phyloP scores from a whole-genome alignment of 2,113 vertebrate species.

The Ardeotis arabs region DNA sequence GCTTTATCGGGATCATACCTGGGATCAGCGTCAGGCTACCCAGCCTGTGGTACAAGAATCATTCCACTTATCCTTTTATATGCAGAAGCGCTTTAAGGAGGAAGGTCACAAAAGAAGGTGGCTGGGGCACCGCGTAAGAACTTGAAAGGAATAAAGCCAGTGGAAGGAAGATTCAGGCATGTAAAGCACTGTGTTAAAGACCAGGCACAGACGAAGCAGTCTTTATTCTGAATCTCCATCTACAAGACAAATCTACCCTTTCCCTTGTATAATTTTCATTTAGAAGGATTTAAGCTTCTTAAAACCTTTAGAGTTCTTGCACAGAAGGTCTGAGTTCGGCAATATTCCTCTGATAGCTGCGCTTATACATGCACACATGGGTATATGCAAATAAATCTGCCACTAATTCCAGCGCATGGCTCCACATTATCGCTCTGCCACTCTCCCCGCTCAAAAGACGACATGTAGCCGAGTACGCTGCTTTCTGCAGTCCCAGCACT shows the following conservation, averaged over 20 bases:
- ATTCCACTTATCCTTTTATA: slow-evolving; percentile 56
- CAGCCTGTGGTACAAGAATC: slow-evolving; percentile 26
- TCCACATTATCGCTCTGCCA: slow-evolving; percentile 13
- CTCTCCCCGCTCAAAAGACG: neutral
- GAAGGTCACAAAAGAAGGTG: slow-evolving; percentile 46
- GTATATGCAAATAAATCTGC: slow-evolving; percentile 49
- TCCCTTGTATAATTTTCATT: slow-evolving; percentile 69
- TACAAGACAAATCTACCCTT: slow-evolving; percentile 70
- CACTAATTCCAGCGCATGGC: slow-evolving; percentile 53
- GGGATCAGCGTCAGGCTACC: neutral
- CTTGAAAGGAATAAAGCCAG: slow-evolving; percentile 65
- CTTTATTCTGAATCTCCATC: slow-evolving; percentile 63
- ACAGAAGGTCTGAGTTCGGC: neutral
- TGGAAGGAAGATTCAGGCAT: slow-evolving; percentile 51
- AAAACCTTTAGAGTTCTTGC: slow-evolving; percentile 42
- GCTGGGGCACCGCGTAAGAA: neutral
- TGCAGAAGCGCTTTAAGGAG: slow-evolving; percentile 39
- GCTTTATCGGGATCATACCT: neutral
- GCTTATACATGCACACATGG: neutral
- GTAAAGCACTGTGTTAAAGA: slow-evolving; percentile 54
- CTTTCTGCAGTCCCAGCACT: slow-evolving; percentile 39
- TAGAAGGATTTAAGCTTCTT: slow-evolving; percentile 73
- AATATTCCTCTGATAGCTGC: neutral
- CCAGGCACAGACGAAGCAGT: slow-evolving; percentile 35
- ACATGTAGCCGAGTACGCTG: neutral